These are phyloP conservation scores for Gnathonemus echidnorhynchus DNA, from an alignment of 2,113 vertebrate species.

Conservation along the genomic window DNA sequence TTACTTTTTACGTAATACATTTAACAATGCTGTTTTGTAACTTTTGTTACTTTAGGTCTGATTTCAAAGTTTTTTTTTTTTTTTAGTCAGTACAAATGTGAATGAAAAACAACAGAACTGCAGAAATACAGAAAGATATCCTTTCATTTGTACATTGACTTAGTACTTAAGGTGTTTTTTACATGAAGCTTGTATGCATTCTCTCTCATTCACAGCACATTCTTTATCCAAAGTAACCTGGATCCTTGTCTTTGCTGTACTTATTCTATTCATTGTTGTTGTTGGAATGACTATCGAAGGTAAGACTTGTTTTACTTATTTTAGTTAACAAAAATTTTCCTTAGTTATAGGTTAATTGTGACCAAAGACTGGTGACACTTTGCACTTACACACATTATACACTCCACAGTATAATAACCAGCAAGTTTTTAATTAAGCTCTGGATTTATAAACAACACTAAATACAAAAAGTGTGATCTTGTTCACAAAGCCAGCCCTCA, in stretches of 20 bases:
- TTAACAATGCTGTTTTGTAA: neutral
- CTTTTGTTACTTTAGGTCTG: neutral
- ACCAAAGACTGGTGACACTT: neutral
- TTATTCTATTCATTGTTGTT: neutral
- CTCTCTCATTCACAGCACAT: neutral
- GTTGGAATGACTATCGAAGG: constrained; percentile 13
- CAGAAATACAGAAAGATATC: neutral
- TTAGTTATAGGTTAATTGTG: neutral
- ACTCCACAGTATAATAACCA: neutral
- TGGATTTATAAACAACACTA: neutral
- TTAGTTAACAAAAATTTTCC: neutral
- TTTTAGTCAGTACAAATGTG: no score
- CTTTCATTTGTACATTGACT: neutral
- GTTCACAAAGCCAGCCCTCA: neutral
- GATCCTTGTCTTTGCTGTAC: neutral
- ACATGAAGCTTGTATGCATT: neutral
- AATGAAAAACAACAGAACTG: neutral
- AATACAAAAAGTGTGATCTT: neutral
- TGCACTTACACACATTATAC: neutral
- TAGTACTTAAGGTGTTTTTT: neutral
- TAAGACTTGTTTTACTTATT: neutral
- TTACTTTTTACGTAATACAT: neutral
- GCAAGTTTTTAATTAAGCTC: neutral
- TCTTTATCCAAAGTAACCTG: constrained; percentile 5
- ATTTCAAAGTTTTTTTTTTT: neutral